These are phyloP conservation scores for Rotaria socialis DNA, from an alignment of 2,888 invertebrate genomes.

Conservation along the genomic window DNA sequence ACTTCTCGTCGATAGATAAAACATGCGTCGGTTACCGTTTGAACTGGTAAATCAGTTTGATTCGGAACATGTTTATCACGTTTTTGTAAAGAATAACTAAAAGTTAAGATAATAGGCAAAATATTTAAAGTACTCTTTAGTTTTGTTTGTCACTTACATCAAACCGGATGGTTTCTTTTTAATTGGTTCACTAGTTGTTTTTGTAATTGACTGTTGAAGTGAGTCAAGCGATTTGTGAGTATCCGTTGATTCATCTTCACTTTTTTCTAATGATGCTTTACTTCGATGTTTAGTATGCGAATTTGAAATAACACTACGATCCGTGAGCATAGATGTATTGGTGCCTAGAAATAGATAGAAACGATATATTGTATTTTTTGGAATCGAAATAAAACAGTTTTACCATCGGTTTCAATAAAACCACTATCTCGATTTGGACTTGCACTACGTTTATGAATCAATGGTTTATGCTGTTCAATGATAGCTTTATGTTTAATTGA, in stretches of 20 bases:
- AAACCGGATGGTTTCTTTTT: neutral
- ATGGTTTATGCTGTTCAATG: neutral
- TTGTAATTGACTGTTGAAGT: neutral
- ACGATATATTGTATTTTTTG: no score
- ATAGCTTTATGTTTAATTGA: no score
- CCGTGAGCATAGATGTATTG: neutral
- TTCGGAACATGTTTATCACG: neutral
- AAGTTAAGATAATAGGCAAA: neutral
- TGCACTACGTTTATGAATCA: neutral
- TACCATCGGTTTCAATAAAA: conserved; percentile 5
- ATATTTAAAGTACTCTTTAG: no score
- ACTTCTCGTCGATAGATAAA: neutral
- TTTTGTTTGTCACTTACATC: neutral
- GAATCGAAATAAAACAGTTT: no score
- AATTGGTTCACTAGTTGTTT: neutral
- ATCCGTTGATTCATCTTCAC: conserved; percentile 17
- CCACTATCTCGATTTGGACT: conserved; percentile 19
- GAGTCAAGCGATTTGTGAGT: neutral
- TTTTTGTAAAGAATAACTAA: neutral
- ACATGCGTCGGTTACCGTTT: neutral
- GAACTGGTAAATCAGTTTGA: no score
- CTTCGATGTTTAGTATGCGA: neutral
- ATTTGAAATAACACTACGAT: neutral
- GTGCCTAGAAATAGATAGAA: neutral
- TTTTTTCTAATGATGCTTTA: conserved; percentile 12